Evolutionary conservation across 2,888 invertebrate species (phyloP).

Genomic region (Macrosiphum euphorbiae): DNA sequence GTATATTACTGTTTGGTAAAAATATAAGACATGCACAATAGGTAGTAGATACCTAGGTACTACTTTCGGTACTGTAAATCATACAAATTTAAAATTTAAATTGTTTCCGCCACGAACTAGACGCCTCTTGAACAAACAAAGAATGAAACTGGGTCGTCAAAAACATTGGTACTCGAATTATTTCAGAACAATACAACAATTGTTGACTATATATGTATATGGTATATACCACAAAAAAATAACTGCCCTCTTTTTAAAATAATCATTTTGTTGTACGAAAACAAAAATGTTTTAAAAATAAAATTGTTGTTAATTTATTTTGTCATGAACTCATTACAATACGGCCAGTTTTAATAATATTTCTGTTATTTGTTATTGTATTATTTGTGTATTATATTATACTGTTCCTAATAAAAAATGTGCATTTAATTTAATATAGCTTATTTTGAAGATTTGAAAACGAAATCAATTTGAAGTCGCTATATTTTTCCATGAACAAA

Average conservation of each 20-base stretch:
- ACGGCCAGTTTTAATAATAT: not conserved
- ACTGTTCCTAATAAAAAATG: not conserved
- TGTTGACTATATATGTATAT: not conserved
- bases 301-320: not conserved
- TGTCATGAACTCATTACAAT: not conserved
- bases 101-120: conserved; percentile 6
- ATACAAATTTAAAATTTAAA: conserved; percentile 37
- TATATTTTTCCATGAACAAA: not conserved
- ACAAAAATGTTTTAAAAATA: not conserved
- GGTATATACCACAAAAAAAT: not conserved
- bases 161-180: conserved; percentile 8
- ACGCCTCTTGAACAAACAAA: conserved; percentile 21
- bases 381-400: not conserved
- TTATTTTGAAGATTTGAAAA: not conserved
- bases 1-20: not conserved
- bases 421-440: not conserved
- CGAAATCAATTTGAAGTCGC: not conserved
- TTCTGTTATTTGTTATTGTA: not conserved
- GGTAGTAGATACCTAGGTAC: not conserved
- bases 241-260: not conserved
- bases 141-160: not conserved
- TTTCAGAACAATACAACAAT: not conserved
- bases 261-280: not conserved
- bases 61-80: not conserved
- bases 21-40: not conserved